Percentiles rank a stretch among this genome's conserved stretches.
phyloP scores from a whole-genome alignment of 2,888 invertebrate species.

The Dryadula phaetusa region DNA sequence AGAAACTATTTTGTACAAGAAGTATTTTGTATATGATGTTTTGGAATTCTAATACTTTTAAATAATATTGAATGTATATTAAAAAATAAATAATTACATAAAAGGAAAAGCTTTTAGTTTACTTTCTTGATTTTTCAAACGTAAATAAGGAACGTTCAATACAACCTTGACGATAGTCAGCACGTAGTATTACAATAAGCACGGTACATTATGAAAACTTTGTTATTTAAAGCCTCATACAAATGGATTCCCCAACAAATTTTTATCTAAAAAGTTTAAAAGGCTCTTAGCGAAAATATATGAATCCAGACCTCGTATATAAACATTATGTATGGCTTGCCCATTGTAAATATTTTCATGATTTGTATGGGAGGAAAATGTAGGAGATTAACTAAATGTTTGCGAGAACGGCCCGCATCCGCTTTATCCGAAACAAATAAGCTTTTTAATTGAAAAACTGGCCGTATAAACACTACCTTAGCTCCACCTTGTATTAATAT shows the following conservation, averaged over 20 bases:
- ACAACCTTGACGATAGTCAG: background rate
- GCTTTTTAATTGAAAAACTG: slow-evolving; percentile 25
- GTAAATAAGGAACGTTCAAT: background rate
- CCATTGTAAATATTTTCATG: slow-evolving; percentile 22
- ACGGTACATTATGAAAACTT: background rate
- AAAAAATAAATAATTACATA: too few relatives aligned
- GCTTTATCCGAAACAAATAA: slow-evolving; percentile 27
- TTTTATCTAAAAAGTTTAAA: slow-evolving; percentile 19
- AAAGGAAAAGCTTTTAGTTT: background rate
- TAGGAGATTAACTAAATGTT: slow-evolving; percentile 27
- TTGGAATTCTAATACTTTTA: too few relatives aligned
- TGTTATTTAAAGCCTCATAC: background rate
- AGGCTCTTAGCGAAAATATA: slow-evolving; percentile 13
- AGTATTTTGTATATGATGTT: too few relatives aligned
- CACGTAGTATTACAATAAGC: background rate
- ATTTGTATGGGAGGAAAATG: slow-evolving; percentile 15
- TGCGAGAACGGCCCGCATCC: slow-evolving; percentile 19
- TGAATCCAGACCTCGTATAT: slow-evolving; percentile 7
- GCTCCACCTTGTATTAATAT: background rate
- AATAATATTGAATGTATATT: too few relatives aligned
- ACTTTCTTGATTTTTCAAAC: background rate
- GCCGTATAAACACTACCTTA: slow-evolving; percentile 2
- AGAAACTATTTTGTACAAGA: background rate
- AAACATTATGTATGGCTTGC: slow-evolving; percentile 13
- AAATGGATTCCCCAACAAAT: slow-evolving; percentile 17